Conservation (phyloP, 2,113 vertebrate genomes). For the Tragelaphus imberbis region DNA sequence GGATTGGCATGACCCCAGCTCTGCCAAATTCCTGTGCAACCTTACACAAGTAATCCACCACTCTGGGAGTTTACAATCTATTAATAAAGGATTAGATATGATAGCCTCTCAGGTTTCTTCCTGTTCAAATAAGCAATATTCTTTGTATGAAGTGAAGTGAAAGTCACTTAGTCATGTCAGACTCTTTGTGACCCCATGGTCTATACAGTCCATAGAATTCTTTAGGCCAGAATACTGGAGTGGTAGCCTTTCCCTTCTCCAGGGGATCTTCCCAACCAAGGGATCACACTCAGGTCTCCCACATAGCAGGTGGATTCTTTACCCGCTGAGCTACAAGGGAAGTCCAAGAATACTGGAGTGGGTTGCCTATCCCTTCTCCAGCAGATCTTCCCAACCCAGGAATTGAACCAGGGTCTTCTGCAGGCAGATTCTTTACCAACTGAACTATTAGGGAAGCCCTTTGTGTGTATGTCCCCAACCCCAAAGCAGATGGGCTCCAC, state of each 20-base stretch:
- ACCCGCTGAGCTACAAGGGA: neutral
- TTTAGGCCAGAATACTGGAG: neutral
- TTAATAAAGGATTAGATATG: neutral
- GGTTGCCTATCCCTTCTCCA: neutral
- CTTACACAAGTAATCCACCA: neutral
- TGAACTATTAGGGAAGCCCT: neutral
- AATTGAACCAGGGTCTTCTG: neutral
- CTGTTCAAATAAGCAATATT: neutral
- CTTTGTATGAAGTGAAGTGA: neutral
- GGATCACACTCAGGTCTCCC: neutral
- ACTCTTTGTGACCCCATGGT: neutral
- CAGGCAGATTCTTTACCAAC: neutral
- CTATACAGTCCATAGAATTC: neutral
- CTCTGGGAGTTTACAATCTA: neutral
- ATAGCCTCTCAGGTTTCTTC: neutral
- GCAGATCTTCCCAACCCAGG: neutral
- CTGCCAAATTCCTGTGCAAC: neutral
- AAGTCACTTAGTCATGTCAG: neutral
- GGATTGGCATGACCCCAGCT: neutral
- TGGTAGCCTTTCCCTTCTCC: neutral
- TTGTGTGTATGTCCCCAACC: neutral
- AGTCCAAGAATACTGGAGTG: neutral
- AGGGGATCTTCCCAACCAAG: neutral
- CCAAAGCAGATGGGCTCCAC: neutral
- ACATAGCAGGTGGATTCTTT: neutral